A percentile compares a stretch with the other conserved stretches of the same genome.
These are phyloP conservation scores for Agriopis marginaria DNA, from an alignment of 2,888 invertebrate genomes.

Conservation along the genomic window DNA sequence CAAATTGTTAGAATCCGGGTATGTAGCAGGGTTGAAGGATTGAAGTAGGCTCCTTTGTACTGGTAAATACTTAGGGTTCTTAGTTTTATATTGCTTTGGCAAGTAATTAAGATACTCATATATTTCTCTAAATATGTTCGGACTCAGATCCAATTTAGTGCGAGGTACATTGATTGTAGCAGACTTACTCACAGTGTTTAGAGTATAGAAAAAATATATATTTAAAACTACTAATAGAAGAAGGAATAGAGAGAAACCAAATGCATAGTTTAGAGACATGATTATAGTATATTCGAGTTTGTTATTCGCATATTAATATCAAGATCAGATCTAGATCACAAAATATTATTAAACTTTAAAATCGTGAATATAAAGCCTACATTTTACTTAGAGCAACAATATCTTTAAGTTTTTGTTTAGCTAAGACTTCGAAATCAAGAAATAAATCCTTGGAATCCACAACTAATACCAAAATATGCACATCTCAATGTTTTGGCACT, in stretches of 20 bases:
- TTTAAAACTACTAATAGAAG: constrained; percentile 74
- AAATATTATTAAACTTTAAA: no score
- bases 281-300: constrained; percentile 31
- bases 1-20: constrained; percentile 53
- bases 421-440: background rate
- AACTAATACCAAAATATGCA: constrained; percentile 17
- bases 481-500: constrained; percentile 17
- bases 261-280: constrained; percentile 82
- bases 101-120: constrained; percentile 74
- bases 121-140: constrained; percentile 70
- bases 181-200: constrained; percentile 64
- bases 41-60: constrained; percentile 65
- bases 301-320: background rate
- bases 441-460: constrained; percentile 17
- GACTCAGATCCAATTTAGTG: constrained; percentile 62
- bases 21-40: constrained; percentile 73
- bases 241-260: constrained; percentile 76
- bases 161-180: constrained; percentile 59
- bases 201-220: constrained; percentile 77
- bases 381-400: constrained; percentile 1
- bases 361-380: background rate
- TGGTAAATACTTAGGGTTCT: constrained; percentile 65
- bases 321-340: constrained; percentile 31
- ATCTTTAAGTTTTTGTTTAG: background rate
- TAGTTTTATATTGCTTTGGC: constrained; percentile 71